A percentile compares a stretch with the other conserved stretches of the same genome.
phyloP scores from a whole-genome alignment of 2,113 vertebrate genomes.

The Oriolus oriolus region DNA sequence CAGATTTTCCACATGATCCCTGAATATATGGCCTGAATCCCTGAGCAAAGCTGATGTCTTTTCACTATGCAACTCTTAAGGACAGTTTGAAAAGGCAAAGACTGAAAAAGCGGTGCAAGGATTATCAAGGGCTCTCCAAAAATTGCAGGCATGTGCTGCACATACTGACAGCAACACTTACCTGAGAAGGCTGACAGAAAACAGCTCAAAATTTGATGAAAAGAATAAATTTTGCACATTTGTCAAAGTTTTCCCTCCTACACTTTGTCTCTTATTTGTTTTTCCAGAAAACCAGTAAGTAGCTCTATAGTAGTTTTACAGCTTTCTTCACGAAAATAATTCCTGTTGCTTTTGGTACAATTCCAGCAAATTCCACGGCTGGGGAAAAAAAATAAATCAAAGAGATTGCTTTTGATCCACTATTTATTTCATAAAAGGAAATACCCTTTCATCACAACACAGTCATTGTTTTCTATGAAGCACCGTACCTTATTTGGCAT shows the following conservation, averaged over 20 bases:
- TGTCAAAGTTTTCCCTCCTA: neutral
- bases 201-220: neutral
- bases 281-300: neutral
- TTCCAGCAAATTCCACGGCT: neutral
- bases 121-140: neutral
- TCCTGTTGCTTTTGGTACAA: neutral
- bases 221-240: neutral
- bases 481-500: neutral
- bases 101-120: neutral
- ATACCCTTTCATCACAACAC: neutral
- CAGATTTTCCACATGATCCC: neutral
- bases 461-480: neutral
- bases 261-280: neutral
- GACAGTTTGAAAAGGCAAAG: neutral
- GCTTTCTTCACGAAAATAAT: neutral
- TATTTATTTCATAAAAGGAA: neutral
- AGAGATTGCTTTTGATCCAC: neutral
- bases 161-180: neutral
- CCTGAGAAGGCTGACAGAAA: neutral
- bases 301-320: neutral
- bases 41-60: neutral
- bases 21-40: neutral
- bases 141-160: neutral
- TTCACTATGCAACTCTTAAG: neutral
- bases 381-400: neutral